Evolutionary conservation across 2,888 invertebrate species (phyloP).

Genomic region (Calameuta idolon): DNA sequence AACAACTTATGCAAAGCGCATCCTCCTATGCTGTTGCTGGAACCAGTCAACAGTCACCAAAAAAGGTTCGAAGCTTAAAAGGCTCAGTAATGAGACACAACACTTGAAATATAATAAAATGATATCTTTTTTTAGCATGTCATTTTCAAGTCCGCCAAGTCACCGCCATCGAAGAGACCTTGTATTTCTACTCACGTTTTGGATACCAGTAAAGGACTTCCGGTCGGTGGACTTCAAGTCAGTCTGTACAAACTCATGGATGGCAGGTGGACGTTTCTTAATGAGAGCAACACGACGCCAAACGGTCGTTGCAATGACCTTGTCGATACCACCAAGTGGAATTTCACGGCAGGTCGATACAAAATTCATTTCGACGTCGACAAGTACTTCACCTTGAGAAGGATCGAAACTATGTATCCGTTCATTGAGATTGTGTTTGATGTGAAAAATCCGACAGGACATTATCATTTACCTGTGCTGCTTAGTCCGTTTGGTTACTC

Average conservation of each 20-base stretch:
- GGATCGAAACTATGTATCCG: slow-evolving; percentile 78
- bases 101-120: neutral
- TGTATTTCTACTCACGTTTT: slow-evolving; percentile 81
- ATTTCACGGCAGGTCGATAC: slow-evolving; percentile 77
- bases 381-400: slow-evolving; percentile 75
- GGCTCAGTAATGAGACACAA: neutral
- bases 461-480: slow-evolving; percentile 82
- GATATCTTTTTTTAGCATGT: slow-evolving; percentile 14
- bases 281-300: slow-evolving; percentile 71
- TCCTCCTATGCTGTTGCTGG: slow-evolving; percentile 26
- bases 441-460: slow-evolving; percentile 72
- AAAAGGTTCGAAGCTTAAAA: slow-evolving; percentile 35
- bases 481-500: slow-evolving; percentile 83
- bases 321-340: slow-evolving; percentile 68
- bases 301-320: slow-evolving; percentile 79
- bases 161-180: slow-evolving; percentile 59
- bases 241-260: slow-evolving; percentile 76
- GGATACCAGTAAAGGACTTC: slow-evolving; percentile 78
- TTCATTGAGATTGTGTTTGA: slow-evolving; percentile 83
- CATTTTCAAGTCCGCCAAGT: slow-evolving; percentile 16
- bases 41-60: slow-evolving; percentile 39
- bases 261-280: slow-evolving; percentile 77
- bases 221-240: slow-evolving; percentile 76
- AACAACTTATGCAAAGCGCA: neutral
- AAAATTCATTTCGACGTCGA: slow-evolving; percentile 81